Percentiles rank a stretch among this genome's conserved stretches.
Evolutionary conservation across 2,888 invertebrate species (phyloP).

Genomic region (Dicyrtomina minuta): DNA sequence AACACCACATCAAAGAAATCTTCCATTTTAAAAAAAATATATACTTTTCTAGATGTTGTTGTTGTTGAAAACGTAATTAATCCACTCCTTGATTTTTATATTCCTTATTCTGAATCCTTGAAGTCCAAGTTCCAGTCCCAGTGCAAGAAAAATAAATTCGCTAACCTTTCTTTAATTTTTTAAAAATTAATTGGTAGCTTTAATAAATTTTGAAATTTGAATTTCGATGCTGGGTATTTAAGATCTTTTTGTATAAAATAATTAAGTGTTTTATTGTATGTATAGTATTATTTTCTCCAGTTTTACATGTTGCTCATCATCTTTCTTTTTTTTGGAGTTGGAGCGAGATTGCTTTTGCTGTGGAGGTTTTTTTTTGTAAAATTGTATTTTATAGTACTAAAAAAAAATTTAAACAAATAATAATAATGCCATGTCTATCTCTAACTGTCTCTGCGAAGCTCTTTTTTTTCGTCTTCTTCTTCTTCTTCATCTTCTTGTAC

Average conservation of each 20-base stretch:
- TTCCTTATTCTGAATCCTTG: not conserved
- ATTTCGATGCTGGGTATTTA: not conserved
- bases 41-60: not conserved
- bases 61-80: too few relatives aligned
- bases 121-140: not conserved
- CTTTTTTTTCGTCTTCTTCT: too few relatives aligned
- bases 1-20: slow-evolving; percentile 3
- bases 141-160: too few relatives aligned
- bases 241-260: too few relatives aligned
- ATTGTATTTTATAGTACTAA: too few relatives aligned
- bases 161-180: not conserved
- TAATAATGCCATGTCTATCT: slow-evolving; percentile 24
- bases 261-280: too few relatives aligned
- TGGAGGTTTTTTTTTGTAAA: slow-evolving; percentile 13
- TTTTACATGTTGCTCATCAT: not conserved
- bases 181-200: too few relatives aligned
- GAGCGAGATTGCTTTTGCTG: slow-evolving; percentile 15
- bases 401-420: too few relatives aligned
- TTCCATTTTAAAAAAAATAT: too few relatives aligned
- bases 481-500: not conserved
- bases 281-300: not conserved
- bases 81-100: too few relatives aligned
- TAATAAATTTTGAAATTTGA: not conserved
- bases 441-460: slow-evolving; percentile 5
- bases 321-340: too few relatives aligned